Conservation (phyloP, 1,140 invertebrate genomes). For the Ceratoteleas bidentatus region DNA sequence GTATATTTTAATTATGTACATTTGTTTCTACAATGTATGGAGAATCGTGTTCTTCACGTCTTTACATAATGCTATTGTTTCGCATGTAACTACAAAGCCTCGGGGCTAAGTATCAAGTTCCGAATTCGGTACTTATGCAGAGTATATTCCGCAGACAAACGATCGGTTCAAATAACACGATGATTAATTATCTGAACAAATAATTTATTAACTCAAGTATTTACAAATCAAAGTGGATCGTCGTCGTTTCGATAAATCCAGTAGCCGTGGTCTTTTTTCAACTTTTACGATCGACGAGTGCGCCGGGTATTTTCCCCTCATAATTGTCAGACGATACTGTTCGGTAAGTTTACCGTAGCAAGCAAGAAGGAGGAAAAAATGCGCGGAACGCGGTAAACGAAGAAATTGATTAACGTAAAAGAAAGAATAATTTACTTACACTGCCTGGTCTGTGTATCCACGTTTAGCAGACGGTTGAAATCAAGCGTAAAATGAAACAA, state of each 20-base stretch:
- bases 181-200: slow-evolving; percentile 55
- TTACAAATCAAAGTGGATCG: slow-evolving; percentile 42
- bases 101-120: slow-evolving; percentile 25
- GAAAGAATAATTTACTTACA: slow-evolving; percentile 33
- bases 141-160: slow-evolving; percentile 30
- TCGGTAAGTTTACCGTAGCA: slow-evolving; percentile 27
- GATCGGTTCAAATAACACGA: slow-evolving; percentile 47
- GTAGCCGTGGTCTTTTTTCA: not conserved
- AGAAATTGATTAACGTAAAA: not conserved
- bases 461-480: not conserved
- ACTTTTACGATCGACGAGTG: not conserved
- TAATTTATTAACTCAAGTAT: slow-evolving; percentile 57
- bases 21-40: slow-evolving; percentile 62
- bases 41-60: slow-evolving; percentile 46
- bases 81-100: slow-evolving; percentile 43
- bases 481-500: slow-evolving; percentile 21
- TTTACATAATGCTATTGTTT: slow-evolving; percentile 51
- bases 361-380: slow-evolving; percentile 11
- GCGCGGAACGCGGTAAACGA: not conserved
- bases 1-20: slow-evolving; percentile 70
- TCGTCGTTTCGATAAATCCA: slow-evolving; percentile 4
- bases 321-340: too few relatives aligned
- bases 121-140: slow-evolving; percentile 52
- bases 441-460: not conserved
- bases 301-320: not conserved